Evolutionary conservation across 2,797 vertebrate species (phyloP).

Genomic region (Phoebastria nigripes): DNA sequence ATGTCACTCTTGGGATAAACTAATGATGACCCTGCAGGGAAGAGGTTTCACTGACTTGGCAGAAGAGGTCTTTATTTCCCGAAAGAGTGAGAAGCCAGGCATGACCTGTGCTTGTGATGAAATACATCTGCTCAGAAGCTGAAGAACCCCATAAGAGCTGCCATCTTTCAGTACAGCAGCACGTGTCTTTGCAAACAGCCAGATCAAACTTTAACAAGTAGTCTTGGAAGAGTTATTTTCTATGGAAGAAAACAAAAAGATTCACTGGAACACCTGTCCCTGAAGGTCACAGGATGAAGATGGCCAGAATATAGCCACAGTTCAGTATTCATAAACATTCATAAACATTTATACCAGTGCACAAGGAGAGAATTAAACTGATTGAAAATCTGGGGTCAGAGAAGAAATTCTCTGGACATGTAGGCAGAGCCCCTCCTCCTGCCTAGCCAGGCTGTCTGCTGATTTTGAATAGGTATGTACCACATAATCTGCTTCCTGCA

Average conservation of each 20-base stretch:
- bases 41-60: constrained; percentile 12
- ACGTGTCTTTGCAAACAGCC: not conserved
- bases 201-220: not conserved
- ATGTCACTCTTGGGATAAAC: not conserved
- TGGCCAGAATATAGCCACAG: not conserved
- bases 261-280: not conserved
- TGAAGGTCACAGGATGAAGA: not conserved
- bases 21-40: not conserved
- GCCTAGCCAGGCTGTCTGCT: not conserved
- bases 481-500: constrained; percentile 45
- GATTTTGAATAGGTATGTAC: not conserved
- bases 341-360: not conserved
- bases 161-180: constrained; percentile 19
- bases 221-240: not conserved
- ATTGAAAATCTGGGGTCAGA: not conserved
- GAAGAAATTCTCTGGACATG: not conserved
- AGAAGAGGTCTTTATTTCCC: constrained; percentile 42
- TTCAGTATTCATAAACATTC: not conserved
- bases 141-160: constrained; percentile 12
- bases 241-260: not conserved
- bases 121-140: constrained; percentile 15
- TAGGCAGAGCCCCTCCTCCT: constrained; percentile 10
- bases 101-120: constrained; percentile 27
- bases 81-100: not conserved
- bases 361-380: not conserved